A percentile compares a stretch with the other conserved stretches of the same genome.
phyloP scores from a whole-genome alignment of 2,113 vertebrate species.

The Dasyurus viverrinus region DNA sequence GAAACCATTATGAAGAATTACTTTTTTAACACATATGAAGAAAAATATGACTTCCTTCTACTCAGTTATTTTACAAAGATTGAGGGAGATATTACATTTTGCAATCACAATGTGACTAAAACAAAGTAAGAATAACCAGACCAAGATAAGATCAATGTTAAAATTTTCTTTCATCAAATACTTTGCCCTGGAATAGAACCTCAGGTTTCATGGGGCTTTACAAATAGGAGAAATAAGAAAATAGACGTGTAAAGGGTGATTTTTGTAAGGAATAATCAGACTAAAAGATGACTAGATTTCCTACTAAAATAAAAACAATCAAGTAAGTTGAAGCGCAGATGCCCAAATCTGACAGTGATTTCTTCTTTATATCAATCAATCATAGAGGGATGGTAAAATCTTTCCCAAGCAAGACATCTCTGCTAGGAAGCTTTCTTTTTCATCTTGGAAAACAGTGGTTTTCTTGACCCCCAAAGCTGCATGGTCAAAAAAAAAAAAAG shows the following conservation, averaged over 20 bases:
- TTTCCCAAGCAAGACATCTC: slow-evolving; percentile 21
- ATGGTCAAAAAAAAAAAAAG: background rate
- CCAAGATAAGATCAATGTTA: background rate
- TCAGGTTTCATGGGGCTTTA: background rate
- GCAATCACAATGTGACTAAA: slow-evolving; percentile 14
- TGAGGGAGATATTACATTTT: background rate
- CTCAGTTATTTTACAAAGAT: slow-evolving; percentile 25
- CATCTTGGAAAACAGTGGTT: background rate
- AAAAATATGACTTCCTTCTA: background rate
- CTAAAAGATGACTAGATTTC: background rate
- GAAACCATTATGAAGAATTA: background rate
- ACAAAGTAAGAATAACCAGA: slow-evolving; percentile 28
- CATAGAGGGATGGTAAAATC: background rate
- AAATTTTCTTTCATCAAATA: slow-evolving; percentile 14
- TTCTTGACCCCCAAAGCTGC: background rate
- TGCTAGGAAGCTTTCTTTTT: background rate
- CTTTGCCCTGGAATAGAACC: slow-evolving; percentile 31
- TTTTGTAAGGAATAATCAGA: slow-evolving; percentile 24
- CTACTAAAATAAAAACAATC: background rate
- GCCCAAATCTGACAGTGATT: background rate
- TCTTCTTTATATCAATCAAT: background rate
- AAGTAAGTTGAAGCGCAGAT: background rate
- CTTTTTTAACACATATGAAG: slow-evolving; percentile 21
- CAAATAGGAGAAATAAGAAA: background rate
- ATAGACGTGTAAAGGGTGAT: background rate